Base-by-base conservation (phyloP, 2,797 vertebrate species). In the Rallus crepitans region DNA sequence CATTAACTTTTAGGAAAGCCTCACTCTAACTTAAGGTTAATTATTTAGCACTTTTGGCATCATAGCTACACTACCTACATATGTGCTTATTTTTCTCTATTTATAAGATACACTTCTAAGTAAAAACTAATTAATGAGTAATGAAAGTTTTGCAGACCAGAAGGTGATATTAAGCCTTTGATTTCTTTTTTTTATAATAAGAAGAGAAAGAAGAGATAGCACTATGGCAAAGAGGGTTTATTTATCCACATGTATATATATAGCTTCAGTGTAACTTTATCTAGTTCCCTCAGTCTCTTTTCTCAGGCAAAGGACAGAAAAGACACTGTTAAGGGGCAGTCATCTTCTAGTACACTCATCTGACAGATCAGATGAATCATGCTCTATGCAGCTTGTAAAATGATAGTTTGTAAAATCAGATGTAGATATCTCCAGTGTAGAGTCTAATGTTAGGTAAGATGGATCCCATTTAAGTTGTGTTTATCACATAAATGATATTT, bases 1-100 rank as follows among this genome's bases (percentile, higher is more conserved):
- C 98, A 99, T 99, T 99, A 99, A 98, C 97, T 98, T 98, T 98
- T 98, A 93, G 97, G 80, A 98, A 98, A 97, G 95, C 95, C 95
- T 94, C 94, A 97, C 96, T 98, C 94, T 98, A 97, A 98, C 87
- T 97, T 97, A 98, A 98, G 98, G 98, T 99, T 99, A 99, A 99
- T 99, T 98, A 98, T 97, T 96, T 94, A 98, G 71, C 77, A 80
- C 73, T 96, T 94, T 72, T 64, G 90, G 48, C 24, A 89, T 94
- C 45, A 53, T 42, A 91, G 39, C 39, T 88, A 52, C 17, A 52
- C 76, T 94, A 91, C 52, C 5, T 83, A 87, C 63, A 84, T 56
- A 73, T 75, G 72, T 64, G 63, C 68, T 81, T 91, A 78, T 94
- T 93, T 96, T 92, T 91, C n/a, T 28, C 78, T 90, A 73, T 89